These are phyloP conservation scores for Monochamus alternatus DNA, from an alignment of 2,888 invertebrate genomes.

Conservation along the genomic window DNA sequence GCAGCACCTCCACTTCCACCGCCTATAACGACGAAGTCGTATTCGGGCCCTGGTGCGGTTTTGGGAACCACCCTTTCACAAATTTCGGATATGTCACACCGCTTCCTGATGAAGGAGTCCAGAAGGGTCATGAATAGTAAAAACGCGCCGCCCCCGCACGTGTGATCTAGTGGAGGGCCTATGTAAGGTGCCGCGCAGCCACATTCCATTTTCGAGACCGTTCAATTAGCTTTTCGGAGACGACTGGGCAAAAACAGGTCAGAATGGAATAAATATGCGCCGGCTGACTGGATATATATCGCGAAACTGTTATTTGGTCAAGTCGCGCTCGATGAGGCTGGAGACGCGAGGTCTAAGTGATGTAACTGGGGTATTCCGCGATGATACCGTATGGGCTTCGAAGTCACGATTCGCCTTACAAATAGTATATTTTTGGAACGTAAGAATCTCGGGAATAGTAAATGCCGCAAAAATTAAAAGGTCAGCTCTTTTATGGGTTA, in stretches of 20 bases:
- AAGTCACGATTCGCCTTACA: constrained; percentile 4
- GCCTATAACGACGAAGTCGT: constrained; percentile 80
- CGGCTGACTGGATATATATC: not conserved
- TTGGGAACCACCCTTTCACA: constrained; percentile 75
- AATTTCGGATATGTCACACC: constrained; percentile 75
- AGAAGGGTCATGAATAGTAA: constrained; percentile 79
- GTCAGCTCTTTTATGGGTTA: too few species aligned
- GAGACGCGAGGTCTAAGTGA: constrained; percentile 23
- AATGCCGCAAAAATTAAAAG: too few species aligned
- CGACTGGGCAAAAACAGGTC: constrained; percentile 44
- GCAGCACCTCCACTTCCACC: constrained; percentile 80
- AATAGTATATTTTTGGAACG: not conserved
- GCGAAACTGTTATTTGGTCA: constrained; percentile 49
- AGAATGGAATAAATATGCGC: constrained; percentile 20
- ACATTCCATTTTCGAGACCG: constrained; percentile 69
- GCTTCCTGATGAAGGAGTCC: constrained; percentile 76
- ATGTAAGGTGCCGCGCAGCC: constrained; percentile 74
- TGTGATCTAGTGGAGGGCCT: constrained; percentile 72
- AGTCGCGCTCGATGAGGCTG: constrained; percentile 28
- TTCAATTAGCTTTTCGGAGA: constrained; percentile 30
- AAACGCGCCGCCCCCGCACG: constrained; percentile 76
- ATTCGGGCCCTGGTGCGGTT: constrained; percentile 71
- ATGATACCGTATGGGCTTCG: constrained; percentile 19
- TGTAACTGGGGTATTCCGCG: constrained; percentile 46
- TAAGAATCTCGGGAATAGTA: too few species aligned